These are phyloP conservation scores for Lepus americanus DNA, from an alignment of 2,113 vertebrate genomes.

Conservation along the genomic window DNA sequence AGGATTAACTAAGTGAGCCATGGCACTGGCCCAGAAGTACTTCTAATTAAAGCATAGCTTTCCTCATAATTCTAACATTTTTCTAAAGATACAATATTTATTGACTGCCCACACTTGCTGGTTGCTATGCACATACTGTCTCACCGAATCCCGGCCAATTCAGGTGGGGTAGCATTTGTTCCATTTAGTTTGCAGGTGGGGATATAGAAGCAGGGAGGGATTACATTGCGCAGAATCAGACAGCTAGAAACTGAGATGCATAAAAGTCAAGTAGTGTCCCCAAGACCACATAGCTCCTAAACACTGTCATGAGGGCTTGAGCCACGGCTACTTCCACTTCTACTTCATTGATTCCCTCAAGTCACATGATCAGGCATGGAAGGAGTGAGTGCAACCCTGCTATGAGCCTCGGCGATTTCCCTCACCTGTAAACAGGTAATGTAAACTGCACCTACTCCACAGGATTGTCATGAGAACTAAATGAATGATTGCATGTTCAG, in stretches of 20 bases:
- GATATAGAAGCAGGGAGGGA: background rate
- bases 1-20: too few species aligned
- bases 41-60: background rate
- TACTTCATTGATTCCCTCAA: background rate
- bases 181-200: background rate
- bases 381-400: background rate
- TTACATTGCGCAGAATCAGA: background rate
- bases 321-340: background rate
- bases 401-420: background rate
- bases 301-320: background rate
- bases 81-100: background rate
- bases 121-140: background rate
- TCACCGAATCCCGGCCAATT: background rate
- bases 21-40: background rate
- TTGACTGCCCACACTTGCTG: background rate
- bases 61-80: constrained; percentile 21
- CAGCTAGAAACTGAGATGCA: background rate
- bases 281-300: background rate
- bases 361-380: background rate
- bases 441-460: background rate
- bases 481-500: background rate
- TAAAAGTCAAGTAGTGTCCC: background rate
- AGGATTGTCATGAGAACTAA: background rate
- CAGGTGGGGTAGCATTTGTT: background rate
- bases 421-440: background rate